A percentile compares a stretch with the other conserved stretches of the same genome.
Conservation (phyloP, 2,888 invertebrate species). For the Pyralis farinalis region DNA sequence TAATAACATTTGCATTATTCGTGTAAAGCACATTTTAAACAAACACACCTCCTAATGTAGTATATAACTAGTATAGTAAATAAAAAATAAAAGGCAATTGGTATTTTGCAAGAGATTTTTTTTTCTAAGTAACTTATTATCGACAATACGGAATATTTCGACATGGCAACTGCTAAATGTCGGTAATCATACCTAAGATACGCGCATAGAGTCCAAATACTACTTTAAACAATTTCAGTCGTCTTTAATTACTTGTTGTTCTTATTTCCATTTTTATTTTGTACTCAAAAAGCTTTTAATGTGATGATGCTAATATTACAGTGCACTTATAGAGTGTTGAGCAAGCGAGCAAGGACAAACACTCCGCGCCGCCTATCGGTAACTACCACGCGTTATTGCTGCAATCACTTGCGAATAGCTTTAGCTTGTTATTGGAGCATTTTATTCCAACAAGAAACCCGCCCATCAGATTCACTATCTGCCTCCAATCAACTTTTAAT, state of each 20-base stretch:
- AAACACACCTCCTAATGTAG: too few species aligned
- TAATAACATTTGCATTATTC: too few species aligned
- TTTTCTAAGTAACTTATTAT: neutral
- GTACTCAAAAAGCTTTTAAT: slow-evolving; percentile 62
- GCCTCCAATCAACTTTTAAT: too few species aligned
- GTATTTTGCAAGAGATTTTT: too few species aligned
- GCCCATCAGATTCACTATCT: too few species aligned
- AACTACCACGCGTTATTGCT: slow-evolving; percentile 13
- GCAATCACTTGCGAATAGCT: slow-evolving; percentile 11
- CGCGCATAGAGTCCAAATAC: slow-evolving; percentile 26
- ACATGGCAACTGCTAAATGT: slow-evolving; percentile 54
- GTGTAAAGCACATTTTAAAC: too few species aligned
- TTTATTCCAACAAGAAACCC: neutral
- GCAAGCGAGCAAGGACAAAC: slow-evolving; percentile 67
- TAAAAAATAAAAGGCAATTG: too few species aligned
- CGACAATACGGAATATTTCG: slow-evolving; percentile 47
- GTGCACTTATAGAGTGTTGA: slow-evolving; percentile 58
- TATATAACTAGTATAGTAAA: too few species aligned
- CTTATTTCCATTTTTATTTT: slow-evolving; percentile 41
- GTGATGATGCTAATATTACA: slow-evolving; percentile 52
- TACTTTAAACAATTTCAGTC: slow-evolving; percentile 49
- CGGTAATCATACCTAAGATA: slow-evolving; percentile 42
- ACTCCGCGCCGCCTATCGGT: slow-evolving; percentile 14
- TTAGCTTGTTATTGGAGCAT: slow-evolving; percentile 2
- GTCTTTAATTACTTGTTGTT: slow-evolving; percentile 60